These are phyloP conservation scores for Riparia riparia DNA, from an alignment of 2,113 vertebrate genomes.

Conservation along the genomic window DNA sequence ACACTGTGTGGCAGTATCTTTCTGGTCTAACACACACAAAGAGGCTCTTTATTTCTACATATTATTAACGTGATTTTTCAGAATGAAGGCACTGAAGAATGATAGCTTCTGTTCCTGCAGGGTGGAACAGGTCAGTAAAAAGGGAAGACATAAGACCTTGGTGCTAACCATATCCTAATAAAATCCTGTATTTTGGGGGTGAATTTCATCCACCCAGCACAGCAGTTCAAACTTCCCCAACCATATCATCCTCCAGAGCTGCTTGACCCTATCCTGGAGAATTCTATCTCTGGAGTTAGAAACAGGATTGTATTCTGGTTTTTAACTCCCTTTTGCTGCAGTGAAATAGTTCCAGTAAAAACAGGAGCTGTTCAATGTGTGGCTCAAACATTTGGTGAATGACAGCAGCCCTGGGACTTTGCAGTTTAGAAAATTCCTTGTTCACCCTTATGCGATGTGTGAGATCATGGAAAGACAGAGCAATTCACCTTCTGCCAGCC, in stretches of 20 bases:
- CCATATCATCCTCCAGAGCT: background rate
- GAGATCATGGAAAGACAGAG: conserved; percentile 69
- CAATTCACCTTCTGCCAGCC: conserved; percentile 52
- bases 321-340: background rate
- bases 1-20: background rate
- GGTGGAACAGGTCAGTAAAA: background rate
- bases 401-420: conserved; percentile 48
- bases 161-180: background rate
- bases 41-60: background rate
- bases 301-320: conserved; percentile 35
- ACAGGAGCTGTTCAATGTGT: conserved; percentile 38
- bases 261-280: background rate
- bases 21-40: background rate
- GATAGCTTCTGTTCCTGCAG: background rate
- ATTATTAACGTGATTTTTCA: background rate
- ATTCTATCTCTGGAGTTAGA: background rate
- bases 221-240: background rate
- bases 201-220: background rate
- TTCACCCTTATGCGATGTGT: conserved; percentile 55
- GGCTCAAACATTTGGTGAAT: conserved; percentile 4
- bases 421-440: conserved; percentile 48
- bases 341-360: conserved; percentile 60
- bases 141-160: background rate
- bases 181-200: background rate
- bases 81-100: background rate